Conservation (phyloP, 2,888 invertebrate species). For the Autographa gamma region DNA sequence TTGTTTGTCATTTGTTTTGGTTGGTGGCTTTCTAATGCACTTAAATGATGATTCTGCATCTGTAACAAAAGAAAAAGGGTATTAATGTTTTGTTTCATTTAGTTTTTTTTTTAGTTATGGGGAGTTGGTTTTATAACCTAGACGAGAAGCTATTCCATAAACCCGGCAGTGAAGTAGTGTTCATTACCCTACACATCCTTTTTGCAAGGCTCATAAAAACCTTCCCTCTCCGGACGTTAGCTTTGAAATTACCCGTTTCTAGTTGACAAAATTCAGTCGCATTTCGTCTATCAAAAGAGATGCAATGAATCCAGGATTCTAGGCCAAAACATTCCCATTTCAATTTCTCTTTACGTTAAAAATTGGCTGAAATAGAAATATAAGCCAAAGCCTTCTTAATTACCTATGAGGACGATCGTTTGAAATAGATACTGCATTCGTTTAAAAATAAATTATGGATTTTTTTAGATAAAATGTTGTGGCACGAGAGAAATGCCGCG, state of each 20-base stretch:
- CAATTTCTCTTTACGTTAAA: conserved; percentile 28
- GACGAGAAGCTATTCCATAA: not conserved
- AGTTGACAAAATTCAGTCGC: conserved; percentile 36
- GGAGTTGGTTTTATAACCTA: conserved; percentile 1
- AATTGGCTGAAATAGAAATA: conserved; percentile 27
- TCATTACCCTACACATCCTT: conserved; percentile 3
- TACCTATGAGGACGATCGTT: conserved; percentile 24
- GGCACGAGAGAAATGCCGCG: not conserved
- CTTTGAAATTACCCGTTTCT: conserved; percentile 27
- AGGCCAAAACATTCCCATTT: conserved; percentile 40
- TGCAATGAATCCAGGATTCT: conserved; percentile 43
- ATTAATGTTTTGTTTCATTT: conserved; percentile 20
- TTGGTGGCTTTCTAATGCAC: conserved; percentile 4
- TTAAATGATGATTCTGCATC: conserved; percentile 33
- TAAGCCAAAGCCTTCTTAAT: conserved; percentile 31
- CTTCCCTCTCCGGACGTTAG: not conserved
- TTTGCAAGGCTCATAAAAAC: conserved; percentile 9
- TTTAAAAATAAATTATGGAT: conserved; percentile 19
- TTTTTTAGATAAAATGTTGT: conserved; percentile 2
- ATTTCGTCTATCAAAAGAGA: conserved; percentile 40
- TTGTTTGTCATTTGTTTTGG: conserved; percentile 8
- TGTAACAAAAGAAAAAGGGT: conserved; percentile 50
- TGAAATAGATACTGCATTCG: conserved; percentile 13
- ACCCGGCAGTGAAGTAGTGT: not conserved
- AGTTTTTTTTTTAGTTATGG: not conserved